A percentile compares a stretch with the other conserved stretches of the same genome.
phyloP scores from a whole-genome alignment of 1,140 invertebrate species.

The Scaptomyza pallida region DNA sequence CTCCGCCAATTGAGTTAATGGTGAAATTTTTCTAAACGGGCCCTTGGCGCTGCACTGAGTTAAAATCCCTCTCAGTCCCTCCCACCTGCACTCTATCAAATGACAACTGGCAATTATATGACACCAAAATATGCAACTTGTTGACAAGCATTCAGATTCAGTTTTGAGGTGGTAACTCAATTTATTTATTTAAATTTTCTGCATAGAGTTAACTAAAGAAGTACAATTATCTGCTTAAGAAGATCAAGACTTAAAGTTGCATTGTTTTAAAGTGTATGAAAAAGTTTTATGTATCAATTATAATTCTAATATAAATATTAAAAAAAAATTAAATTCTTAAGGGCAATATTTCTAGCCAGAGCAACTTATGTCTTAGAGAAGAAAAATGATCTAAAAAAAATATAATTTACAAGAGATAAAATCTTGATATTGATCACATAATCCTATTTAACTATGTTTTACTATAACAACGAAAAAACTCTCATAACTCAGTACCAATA shows the following conservation, averaged over 20 bases:
- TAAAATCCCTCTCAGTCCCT: background rate
- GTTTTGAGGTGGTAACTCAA: conserved; percentile 76
- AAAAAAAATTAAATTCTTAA: no score
- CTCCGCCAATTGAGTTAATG: conserved; percentile 70
- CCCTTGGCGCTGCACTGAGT: conserved; percentile 19
- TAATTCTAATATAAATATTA: no score
- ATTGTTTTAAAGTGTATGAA: background rate
- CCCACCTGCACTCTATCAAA: background rate
- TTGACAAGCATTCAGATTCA: conserved; percentile 61
- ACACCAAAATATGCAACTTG: conserved; percentile 69
- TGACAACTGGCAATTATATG: conserved; percentile 43
- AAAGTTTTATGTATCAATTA: background rate
- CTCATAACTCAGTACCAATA: background rate
- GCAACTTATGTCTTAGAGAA: no score
- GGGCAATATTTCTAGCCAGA: no score
- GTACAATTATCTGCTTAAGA: background rate
- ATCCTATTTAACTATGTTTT: background rate
- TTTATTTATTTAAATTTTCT: conserved; percentile 81
- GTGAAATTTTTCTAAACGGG: conserved; percentile 65
- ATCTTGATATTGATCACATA: no score
- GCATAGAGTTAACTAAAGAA: conserved; percentile 1
- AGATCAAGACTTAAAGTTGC: background rate
- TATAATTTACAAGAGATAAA: no score
- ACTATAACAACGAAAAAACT: background rate
- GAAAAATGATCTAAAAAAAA: no score